These are phyloP conservation scores for Frieseomelitta varia DNA, from an alignment of 1,140 invertebrate genomes.

Conservation along the genomic window DNA sequence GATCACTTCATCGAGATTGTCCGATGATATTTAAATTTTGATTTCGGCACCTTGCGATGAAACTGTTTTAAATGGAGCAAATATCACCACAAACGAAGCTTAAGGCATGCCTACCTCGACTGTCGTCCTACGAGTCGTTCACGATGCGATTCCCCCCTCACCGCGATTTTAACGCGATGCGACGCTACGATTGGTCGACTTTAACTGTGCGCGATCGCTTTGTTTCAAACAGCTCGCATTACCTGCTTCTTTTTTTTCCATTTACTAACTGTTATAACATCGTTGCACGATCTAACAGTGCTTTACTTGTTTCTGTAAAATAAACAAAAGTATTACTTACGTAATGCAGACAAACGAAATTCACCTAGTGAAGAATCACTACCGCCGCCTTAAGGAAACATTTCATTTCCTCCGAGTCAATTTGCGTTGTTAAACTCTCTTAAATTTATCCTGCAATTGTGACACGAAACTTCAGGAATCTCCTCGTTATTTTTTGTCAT, in stretches of 20 bases:
- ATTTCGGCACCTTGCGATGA: not conserved
- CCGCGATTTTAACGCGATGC: conserved; percentile 3
- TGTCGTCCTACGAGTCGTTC: conserved; percentile 11
- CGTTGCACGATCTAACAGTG: not conserved
- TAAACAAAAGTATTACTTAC: not conserved
- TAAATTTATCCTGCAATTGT: no score
- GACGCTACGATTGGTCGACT: not conserved
- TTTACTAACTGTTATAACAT: not conserved
- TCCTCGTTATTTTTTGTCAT: no score
- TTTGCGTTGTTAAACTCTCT: no score
- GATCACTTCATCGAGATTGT: conserved; percentile 17
- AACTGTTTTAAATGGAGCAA: conserved; percentile 11
- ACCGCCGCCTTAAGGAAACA: no score
- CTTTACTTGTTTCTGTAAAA: not conserved
- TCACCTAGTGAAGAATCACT: not conserved
- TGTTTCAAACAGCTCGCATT: not conserved
- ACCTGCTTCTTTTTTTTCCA: no score
- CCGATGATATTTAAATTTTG: not conserved
- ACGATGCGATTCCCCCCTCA: not conserved
- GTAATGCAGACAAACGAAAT: not conserved
- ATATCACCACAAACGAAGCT: conserved; percentile 1
- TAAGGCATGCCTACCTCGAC: conserved; percentile 35
- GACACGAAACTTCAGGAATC: no score
- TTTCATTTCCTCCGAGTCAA: no score
- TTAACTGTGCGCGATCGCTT: not conserved